Percentiles rank a stretch among this genome's conserved stretches.
Evolutionary conservation across 2,113 vertebrate species (phyloP).

Genomic region (Microcebus murinus): DNA sequence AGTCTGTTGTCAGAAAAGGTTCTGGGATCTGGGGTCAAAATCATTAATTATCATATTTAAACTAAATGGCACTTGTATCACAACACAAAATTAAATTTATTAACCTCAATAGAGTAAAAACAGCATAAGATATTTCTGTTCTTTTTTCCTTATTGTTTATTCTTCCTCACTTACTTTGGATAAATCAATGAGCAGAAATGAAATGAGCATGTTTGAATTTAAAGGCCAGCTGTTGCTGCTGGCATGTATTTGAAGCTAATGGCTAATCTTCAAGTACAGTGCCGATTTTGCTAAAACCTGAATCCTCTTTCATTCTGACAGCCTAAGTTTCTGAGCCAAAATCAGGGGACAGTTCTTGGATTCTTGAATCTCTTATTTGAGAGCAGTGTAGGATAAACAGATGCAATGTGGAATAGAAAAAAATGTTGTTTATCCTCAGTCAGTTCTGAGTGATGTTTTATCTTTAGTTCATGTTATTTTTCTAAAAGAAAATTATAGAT

Average conservation of each 20-base stretch:
- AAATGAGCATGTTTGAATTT: constrained; percentile 21
- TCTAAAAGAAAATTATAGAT: neutral
- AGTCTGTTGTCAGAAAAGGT: neutral
- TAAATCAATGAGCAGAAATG: constrained; percentile 41
- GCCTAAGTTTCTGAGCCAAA: constrained; percentile 36
- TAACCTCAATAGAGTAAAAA: neutral
- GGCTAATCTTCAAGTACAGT: constrained; percentile 54
- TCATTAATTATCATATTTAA: neutral
- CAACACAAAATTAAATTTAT: neutral
- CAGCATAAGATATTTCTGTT: neutral
- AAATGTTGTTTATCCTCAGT: neutral
- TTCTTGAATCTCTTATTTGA: constrained; percentile 22
- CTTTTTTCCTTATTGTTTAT: neutral
- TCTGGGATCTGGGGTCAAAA: neutral
- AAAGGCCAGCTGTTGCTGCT: constrained; percentile 51
- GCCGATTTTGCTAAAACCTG: constrained; percentile 16
- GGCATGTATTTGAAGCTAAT: constrained; percentile 46
- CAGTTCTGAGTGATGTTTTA: neutral
- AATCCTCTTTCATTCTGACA: constrained; percentile 52
- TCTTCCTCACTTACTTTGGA: constrained; percentile 1
- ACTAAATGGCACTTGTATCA: neutral
- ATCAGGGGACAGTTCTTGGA: neutral
- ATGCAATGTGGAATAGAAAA: neutral
- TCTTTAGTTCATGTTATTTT: neutral
- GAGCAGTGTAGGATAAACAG: neutral